Conservation (phyloP, 2,888 invertebrate species). For the Rapana venosa region DNA sequence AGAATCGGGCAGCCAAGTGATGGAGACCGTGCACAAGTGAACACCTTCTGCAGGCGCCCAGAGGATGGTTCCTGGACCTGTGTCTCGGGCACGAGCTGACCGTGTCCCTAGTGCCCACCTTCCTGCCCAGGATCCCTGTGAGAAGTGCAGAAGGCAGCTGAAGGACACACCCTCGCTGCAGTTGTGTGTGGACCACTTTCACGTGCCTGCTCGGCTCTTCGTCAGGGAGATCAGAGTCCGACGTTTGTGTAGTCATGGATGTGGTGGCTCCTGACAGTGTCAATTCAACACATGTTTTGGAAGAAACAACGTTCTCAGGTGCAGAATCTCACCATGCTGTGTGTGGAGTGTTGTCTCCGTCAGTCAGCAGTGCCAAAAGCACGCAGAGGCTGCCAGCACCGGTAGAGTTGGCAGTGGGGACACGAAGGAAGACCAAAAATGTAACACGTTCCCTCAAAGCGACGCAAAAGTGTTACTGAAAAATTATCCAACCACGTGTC, state of each 20-base stretch:
- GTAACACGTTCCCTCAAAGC: not conserved
- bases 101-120: constrained; percentile 9
- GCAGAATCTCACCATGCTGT: too few relatives aligned
- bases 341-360: not conserved
- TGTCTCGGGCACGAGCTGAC: not conserved
- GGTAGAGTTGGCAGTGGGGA: too few relatives aligned
- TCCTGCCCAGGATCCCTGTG: constrained; percentile 30
- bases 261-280: not conserved
- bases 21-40: not conserved
- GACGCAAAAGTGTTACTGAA: not conserved
- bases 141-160: constrained; percentile 20
- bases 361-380: too few relatives aligned
- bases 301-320: not conserved
- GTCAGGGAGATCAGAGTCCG: constrained; percentile 4
- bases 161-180: not conserved
- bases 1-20: not conserved
- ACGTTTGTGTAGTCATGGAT: not conserved
- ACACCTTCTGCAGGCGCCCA: not conserved
- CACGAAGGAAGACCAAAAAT: not conserved
- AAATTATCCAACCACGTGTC: not conserved
- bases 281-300: not conserved
- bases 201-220: constrained; percentile 21
- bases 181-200: constrained; percentile 20
- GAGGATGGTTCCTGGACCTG: constrained; percentile 32
- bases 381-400: too few relatives aligned